These are phyloP conservation scores for Peucedramus taeniatus DNA, from an alignment of 2,113 vertebrate species.

Conservation along the genomic window DNA sequence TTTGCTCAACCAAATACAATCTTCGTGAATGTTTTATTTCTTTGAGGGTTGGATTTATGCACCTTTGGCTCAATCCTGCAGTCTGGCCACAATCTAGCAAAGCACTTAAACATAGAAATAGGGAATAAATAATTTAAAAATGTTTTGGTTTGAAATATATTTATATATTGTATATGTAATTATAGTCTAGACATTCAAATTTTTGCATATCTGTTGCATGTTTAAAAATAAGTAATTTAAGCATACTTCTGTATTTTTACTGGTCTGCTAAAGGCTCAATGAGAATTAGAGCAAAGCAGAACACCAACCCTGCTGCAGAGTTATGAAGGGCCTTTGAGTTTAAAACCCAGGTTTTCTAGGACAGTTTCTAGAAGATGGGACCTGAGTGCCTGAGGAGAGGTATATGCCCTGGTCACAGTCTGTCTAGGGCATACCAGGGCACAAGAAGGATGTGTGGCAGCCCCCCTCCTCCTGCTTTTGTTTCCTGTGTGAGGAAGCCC, in stretches of 20 bases:
- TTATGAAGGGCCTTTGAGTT: neutral
- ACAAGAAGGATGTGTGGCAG: neutral
- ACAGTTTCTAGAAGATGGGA: neutral
- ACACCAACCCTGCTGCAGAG: neutral
- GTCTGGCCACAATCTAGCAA: constrained; percentile 3
- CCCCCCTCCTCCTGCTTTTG: constrained; percentile 4
- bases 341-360: neutral
- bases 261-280: neutral
- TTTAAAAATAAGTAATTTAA: constrained; percentile 18
- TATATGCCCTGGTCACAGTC: neutral
- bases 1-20: constrained; percentile 7
- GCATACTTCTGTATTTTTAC: neutral
- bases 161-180: too few relatives aligned
- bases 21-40: neutral
- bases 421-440: constrained; percentile 40
- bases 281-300: neutral
- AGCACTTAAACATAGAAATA: neutral
- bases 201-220: neutral
- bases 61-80: neutral
- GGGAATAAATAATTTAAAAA: constrained; percentile 22
- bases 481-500: constrained; percentile 38
- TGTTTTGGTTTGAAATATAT: constrained; percentile 22
- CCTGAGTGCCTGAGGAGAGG: neutral
- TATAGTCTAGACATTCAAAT: neutral
- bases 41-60: constrained; percentile 40